Percentiles rank a stretch among this genome's conserved stretches.
Evolutionary conservation across 2,797 vertebrate species (phyloP).

Genomic region (Pterois miles): DNA sequence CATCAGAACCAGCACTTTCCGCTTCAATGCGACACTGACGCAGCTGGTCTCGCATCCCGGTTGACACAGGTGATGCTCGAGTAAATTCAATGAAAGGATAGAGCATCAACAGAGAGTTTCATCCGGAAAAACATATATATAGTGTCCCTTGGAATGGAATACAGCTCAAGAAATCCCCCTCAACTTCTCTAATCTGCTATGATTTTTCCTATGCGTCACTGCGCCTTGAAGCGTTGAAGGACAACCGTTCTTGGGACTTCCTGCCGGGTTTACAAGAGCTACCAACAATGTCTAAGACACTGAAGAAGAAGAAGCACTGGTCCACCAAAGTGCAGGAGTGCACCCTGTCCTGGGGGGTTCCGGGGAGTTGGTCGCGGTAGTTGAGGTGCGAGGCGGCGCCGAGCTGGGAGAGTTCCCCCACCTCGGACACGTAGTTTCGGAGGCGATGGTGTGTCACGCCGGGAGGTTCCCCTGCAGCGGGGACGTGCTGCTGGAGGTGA

Average conservation of each 20-base stretch:
- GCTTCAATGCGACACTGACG: conserved; percentile 76
- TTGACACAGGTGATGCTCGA: conserved; percentile 62
- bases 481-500: conserved; percentile 96
- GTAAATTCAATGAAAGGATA: conserved; percentile 27
- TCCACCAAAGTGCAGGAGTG: conserved; percentile 95
- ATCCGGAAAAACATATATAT: neutral
- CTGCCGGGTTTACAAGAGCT: conserved; percentile 20
- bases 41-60: conserved; percentile 61
- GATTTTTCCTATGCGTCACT: conserved; percentile 58
- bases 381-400: conserved; percentile 88
- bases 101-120: neutral
- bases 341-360: conserved; percentile 88
- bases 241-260: conserved; percentile 50
- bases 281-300: conserved; percentile 91
- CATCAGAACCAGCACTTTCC: conserved; percentile 49
- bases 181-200: conserved; percentile 54
- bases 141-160: conserved; percentile 60
- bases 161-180: conserved; percentile 11
- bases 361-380: conserved; percentile 83
- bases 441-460: conserved; percentile 80
- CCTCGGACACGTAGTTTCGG: conserved; percentile 84
- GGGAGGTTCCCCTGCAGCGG: conserved; percentile 88
- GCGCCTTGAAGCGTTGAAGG: conserved; percentile 57
- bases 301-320: conserved; percentile 98
- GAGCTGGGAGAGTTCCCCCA: conserved; percentile 92